These are phyloP conservation scores for Gerosis bhagava DNA, from an alignment of 2,888 invertebrate genomes.

Conservation along the genomic window DNA sequence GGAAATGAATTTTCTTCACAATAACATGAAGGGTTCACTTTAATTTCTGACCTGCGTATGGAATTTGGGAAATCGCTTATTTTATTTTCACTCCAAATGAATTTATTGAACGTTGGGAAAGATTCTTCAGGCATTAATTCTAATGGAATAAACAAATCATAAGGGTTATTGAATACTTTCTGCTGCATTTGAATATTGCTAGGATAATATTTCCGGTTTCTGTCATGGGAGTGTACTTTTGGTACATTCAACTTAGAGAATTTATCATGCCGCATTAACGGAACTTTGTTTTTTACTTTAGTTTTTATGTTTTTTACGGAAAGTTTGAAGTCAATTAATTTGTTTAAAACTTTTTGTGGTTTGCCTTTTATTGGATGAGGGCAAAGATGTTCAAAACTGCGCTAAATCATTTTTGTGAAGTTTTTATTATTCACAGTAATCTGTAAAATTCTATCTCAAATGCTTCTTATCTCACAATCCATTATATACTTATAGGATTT, in stretches of 20 bases:
- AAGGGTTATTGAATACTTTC: conserved; percentile 39
- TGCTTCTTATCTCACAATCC: too few species aligned
- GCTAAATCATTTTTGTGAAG: too few species aligned
- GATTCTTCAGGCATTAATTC: not conserved
- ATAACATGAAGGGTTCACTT: conserved; percentile 49
- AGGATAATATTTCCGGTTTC: conserved; percentile 14
- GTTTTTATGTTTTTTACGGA: too few species aligned
- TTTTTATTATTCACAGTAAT: too few species aligned
- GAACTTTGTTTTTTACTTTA: conserved; percentile 67
- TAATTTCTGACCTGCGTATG: conserved; percentile 35
- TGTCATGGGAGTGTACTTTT: conserved; percentile 8
- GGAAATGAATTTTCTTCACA: conserved; percentile 55
- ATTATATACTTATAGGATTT: too few species aligned
- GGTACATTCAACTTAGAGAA: conserved; percentile 47
- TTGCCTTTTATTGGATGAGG: too few species aligned
- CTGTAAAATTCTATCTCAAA: too few species aligned
- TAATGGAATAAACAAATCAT: conserved; percentile 53
- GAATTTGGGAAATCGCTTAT: conserved; percentile 2
- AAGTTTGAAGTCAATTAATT: too few species aligned
- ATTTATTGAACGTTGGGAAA: conserved; percentile 20
- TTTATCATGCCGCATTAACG: conserved; percentile 54
- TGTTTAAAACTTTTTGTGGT: too few species aligned
- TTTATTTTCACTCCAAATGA: conserved; percentile 39
- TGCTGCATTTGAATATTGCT: conserved; percentile 19
- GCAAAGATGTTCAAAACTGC: too few species aligned